These are phyloP conservation scores for Papilio aristodemus DNA, from an alignment of 1,140 invertebrate genomes.

Conservation along the genomic window DNA sequence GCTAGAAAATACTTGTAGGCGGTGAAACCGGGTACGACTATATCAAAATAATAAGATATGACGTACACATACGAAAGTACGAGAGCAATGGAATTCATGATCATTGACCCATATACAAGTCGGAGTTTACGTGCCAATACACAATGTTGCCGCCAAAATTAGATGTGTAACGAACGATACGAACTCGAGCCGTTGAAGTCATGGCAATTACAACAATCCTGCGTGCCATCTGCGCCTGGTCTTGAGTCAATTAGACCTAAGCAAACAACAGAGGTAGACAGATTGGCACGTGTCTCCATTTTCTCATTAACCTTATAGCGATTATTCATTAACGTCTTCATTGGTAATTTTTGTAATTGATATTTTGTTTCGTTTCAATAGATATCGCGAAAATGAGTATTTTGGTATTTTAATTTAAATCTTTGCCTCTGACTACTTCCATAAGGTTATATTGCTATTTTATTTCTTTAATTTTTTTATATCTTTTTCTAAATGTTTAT, in stretches of 20 bases:
- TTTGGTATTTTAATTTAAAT: too few relatives aligned
- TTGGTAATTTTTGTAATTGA: not conserved
- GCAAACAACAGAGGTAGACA: not conserved
- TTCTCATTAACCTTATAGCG: not conserved
- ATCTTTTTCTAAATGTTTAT: too few relatives aligned
- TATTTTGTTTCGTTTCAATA: too few relatives aligned
- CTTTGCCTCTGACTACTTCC: too few relatives aligned
- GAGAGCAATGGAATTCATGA: slow-evolving; percentile 41
- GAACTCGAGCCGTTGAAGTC: slow-evolving; percentile 33
- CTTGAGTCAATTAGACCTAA: not conserved
- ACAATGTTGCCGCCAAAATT: slow-evolving; percentile 58
- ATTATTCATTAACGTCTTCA: not conserved
- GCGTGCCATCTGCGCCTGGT: slow-evolving; percentile 13
- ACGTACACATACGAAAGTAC: slow-evolving; percentile 30
- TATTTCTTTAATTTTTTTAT: too few relatives aligned
- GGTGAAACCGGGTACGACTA: not conserved
- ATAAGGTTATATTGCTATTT: too few relatives aligned
- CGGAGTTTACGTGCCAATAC: slow-evolving; percentile 46
- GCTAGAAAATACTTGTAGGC: not conserved
- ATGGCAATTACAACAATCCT: slow-evolving; percentile 32
- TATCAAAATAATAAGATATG: slow-evolving; percentile 24
- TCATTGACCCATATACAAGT: slow-evolving; percentile 55
- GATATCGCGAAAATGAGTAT: too few relatives aligned
- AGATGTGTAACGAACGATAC: slow-evolving; percentile 46
- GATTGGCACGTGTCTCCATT: not conserved